Conservation (phyloP, 2,113 vertebrate species). For the Campylomormyrus numenius region DNA sequence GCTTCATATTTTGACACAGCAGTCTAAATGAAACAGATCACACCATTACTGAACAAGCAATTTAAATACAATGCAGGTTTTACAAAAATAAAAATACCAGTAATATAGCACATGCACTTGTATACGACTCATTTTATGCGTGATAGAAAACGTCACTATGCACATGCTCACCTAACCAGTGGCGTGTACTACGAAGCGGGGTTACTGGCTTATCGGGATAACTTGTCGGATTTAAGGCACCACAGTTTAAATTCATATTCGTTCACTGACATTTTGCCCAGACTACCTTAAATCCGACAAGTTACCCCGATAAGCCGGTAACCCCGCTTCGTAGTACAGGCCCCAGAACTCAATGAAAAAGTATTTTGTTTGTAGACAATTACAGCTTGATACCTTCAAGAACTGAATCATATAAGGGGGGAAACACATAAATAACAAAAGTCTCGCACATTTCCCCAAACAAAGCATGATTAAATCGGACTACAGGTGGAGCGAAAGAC, state of each 20-base stretch:
- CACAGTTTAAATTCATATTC: too few species aligned
- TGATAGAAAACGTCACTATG: neutral
- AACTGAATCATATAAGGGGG: neutral
- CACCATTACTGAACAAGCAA: neutral
- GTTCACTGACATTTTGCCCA: too few species aligned
- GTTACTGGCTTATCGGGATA: too few species aligned
- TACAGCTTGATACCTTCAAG: neutral
- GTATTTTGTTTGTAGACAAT: neutral
- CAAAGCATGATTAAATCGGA: neutral
- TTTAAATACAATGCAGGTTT: neutral
- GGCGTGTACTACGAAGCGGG: too few species aligned
- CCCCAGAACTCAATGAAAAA: neutral
- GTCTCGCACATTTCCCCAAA: neutral
- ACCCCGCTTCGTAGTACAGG: too few species aligned
- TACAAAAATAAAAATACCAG: neutral
- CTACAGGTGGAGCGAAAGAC: neutral
- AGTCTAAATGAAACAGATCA: slow-evolving; percentile 60
- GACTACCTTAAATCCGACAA: too few species aligned
- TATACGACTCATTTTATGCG: neutral
- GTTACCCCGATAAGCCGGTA: too few species aligned
- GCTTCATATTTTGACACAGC: slow-evolving; percentile 97
- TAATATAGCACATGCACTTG: neutral
- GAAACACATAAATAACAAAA: neutral
- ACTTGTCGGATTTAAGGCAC: too few species aligned
- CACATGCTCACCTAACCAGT: neutral